A percentile compares a stretch with the other conserved stretches of the same genome.
Conservation (phyloP, 2,888 invertebrate genomes). For the Diloba caeruleocephala region DNA sequence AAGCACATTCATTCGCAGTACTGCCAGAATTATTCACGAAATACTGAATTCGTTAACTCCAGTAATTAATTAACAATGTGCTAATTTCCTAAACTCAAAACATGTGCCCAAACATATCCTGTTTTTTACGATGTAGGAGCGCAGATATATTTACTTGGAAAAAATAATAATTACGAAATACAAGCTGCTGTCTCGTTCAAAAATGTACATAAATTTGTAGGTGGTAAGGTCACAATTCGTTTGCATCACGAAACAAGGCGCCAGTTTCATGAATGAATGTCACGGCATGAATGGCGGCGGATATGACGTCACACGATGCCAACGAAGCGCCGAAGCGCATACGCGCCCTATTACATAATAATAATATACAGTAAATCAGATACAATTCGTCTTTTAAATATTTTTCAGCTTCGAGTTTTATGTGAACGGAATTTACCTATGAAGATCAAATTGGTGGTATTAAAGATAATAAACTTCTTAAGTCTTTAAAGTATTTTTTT, state of each 20-base stretch:
- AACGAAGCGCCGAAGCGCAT: conserved; percentile 66
- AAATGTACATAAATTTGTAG: not conserved
- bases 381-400: conserved; percentile 32
- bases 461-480: no score
- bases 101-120: conserved; percentile 50
- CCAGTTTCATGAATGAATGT: conserved; percentile 78
- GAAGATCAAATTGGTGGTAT: no score
- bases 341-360: conserved; percentile 65
- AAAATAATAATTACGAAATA: conserved; percentile 17
- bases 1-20: conserved; percentile 15
- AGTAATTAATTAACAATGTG: conserved; percentile 42
- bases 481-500: no score
- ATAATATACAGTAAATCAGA: conserved; percentile 46
- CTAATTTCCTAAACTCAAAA: conserved; percentile 48
- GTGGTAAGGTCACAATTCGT: conserved; percentile 31
- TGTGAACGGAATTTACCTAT: no score
- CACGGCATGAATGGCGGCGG: conserved; percentile 75
- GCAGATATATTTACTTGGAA: conserved; percentile 29
- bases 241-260: conserved; percentile 21
- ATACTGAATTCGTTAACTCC: conserved; percentile 24
- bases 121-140: conserved; percentile 51
- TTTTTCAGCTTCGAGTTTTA: not conserved
- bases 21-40: conserved; percentile 20
- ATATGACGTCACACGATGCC: conserved; percentile 75
- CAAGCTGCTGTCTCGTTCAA: not conserved